Evolutionary conservation across 2,797 vertebrate genomes (phyloP), one percentile per base, ranked within the genome.

Genomic region (Phoxinus dragarum): DNA sequence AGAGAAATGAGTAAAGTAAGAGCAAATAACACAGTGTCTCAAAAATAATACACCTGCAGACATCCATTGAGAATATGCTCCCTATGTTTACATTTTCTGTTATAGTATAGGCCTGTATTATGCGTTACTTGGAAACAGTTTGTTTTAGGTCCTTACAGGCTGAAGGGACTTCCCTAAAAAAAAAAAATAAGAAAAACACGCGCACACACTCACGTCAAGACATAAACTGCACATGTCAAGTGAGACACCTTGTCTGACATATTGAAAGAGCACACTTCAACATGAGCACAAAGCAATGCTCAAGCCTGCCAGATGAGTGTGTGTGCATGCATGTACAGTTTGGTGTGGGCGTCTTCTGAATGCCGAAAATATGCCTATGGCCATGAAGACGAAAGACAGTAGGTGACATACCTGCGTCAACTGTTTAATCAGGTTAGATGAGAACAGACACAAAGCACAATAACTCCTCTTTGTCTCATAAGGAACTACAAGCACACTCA

Each of bases 381-480:
- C 93, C 87, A 91, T 92, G 87, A 71, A 79, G 90, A 88, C 86
- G 91, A 94, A 91, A 92, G 92, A 90, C 92, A 91, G 90, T 90
- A 90, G 86, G 82, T 91, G 86, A 92, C 92, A 95, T 94, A 94
- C 93, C 93, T 93, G 82, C 76, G 89, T 81, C 90, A 92, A 91
- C 92, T 92, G 91, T 94, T 93, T 90, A 93, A 95, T 94, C 95
- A 94, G 93, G 94, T 95, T 93, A 91, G 93, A 95, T 95, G 89
- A 91, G 89, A 91, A 90, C 81, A 90, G 90, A 89, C 93, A 95
- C 92, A 95, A 94, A 92, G 92, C 92, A 95, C 94, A 94, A 95
- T 94, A 94, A 94, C 88, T 91, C 77, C 86, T 93, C 94, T 95
- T 95, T 95, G 94, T 96, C 84, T 91, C 82, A 89, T 84, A 80